A percentile compares a stretch with the other conserved stretches of the same genome.
phyloP scores from a whole-genome alignment of 2,797 vertebrate genomes.

The Gastrophryne carolinensis region DNA sequence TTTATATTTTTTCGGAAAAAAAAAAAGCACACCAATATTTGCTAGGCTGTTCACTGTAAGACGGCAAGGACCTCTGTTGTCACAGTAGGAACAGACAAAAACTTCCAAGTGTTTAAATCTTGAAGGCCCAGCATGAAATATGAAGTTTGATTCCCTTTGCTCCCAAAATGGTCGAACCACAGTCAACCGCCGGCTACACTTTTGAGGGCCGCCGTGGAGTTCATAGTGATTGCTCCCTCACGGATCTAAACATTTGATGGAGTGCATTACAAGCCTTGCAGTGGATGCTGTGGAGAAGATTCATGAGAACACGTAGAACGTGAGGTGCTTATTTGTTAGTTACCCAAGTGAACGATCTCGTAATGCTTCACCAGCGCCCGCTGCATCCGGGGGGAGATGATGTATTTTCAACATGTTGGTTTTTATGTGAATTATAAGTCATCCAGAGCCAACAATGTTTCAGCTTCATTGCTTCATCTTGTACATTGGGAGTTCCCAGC shows the following conservation, averaged over 20 bases:
- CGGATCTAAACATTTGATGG: constrained; percentile 8
- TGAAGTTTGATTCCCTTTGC: background rate
- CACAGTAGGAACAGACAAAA: background rate
- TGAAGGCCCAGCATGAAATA: background rate
- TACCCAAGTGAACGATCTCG: constrained; percentile 29
- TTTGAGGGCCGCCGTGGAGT: background rate
- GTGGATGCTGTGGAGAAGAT: constrained; percentile 28
- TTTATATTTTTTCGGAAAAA: no score
- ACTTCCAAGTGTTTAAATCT: background rate
- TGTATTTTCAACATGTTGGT: constrained; percentile 23
- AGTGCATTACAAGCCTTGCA: constrained; percentile 34
- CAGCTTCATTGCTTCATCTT: constrained; percentile 2
- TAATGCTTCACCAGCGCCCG: constrained; percentile 29
- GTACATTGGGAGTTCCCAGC: background rate
- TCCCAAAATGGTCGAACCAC: background rate
- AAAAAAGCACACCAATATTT: background rate
- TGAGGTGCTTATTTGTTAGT: constrained; percentile 28
- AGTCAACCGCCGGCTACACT: background rate
- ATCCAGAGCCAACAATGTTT: constrained; percentile 20
- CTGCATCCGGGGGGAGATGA: constrained; percentile 12
- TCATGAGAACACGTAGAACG: constrained; percentile 17
- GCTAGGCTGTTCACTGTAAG: background rate
- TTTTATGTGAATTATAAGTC: constrained; percentile 32
- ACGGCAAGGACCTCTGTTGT: background rate
- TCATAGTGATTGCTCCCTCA: background rate